phyloP scores from a whole-genome alignment of 2,113 vertebrate species.

The Perca fluviatilis region DNA sequence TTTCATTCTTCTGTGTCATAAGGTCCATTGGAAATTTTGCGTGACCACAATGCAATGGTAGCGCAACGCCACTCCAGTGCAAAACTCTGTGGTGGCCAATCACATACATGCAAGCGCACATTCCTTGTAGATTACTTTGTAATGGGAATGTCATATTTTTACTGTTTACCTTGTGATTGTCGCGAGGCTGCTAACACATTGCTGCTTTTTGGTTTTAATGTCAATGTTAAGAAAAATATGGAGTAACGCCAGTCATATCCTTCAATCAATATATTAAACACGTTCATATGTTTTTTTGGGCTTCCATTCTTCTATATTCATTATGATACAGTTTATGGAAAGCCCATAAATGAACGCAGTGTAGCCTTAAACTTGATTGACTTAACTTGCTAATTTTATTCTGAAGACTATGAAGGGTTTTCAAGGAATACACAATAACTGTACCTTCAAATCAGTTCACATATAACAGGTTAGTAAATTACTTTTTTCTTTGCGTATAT shows the following conservation, averaged over 20 bases:
- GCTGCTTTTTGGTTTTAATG: background rate
- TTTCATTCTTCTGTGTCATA: background rate
- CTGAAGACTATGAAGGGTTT: slow-evolving; percentile 32
- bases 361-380: slow-evolving; percentile 12
- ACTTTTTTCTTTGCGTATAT: slow-evolving; percentile 7
- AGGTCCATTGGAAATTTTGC: background rate
- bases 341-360: background rate
- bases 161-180: background rate
- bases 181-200: background rate
- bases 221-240: background rate
- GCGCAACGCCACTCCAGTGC: too few species aligned
- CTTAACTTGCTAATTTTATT: slow-evolving; percentile 20
- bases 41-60: background rate
- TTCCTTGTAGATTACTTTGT: background rate
- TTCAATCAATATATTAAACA: background rate
- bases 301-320: background rate
- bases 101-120: too few species aligned
- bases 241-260: background rate
- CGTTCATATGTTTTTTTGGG: background rate
- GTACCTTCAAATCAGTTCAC: slow-evolving; percentile 43
- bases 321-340: slow-evolving; percentile 11
- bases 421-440: slow-evolving; percentile 34
- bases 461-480: slow-evolving; percentile 39
- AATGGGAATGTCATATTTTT: background rate
- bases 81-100: background rate